A percentile compares a stretch with the other conserved stretches of the same genome.
Evolutionary conservation across 2,888 invertebrate genomes (phyloP).

Genomic region (Cephus nigrinus): DNA sequence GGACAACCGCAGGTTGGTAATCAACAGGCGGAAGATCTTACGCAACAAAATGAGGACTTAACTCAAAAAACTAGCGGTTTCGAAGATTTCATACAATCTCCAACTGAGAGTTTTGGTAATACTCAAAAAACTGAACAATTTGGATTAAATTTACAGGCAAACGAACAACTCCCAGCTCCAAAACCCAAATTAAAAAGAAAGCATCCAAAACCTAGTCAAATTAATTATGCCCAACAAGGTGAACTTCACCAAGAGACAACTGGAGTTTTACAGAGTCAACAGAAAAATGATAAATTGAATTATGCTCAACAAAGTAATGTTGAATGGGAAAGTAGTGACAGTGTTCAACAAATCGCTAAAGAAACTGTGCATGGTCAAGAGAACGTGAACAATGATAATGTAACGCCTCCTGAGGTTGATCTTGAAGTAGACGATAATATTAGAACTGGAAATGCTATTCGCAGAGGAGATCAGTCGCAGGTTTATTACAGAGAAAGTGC

Average conservation of each 20-base stretch:
- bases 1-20: constrained; percentile 25
- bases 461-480: background rate
- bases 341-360: background rate
- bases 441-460: constrained; percentile 17
- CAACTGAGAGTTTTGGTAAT: background rate
- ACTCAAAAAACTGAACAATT: constrained; percentile 26
- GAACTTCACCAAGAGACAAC: background rate
- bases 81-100: constrained; percentile 22
- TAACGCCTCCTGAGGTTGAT: background rate
- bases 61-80: constrained; percentile 33
- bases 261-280: background rate
- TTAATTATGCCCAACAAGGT: background rate
- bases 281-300: background rate
- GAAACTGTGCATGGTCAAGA: background rate
- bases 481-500: background rate
- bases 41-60: constrained; percentile 43
- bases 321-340: background rate
- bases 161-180: background rate
- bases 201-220: background rate
- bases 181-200: background rate
- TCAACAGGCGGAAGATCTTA: constrained; percentile 31
- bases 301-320: background rate
- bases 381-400: background rate
- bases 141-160: background rate
- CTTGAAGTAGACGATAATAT: background rate